These are phyloP conservation scores for Alitta virens DNA, from an alignment of 2,888 invertebrate species.

Conservation along the genomic window DNA sequence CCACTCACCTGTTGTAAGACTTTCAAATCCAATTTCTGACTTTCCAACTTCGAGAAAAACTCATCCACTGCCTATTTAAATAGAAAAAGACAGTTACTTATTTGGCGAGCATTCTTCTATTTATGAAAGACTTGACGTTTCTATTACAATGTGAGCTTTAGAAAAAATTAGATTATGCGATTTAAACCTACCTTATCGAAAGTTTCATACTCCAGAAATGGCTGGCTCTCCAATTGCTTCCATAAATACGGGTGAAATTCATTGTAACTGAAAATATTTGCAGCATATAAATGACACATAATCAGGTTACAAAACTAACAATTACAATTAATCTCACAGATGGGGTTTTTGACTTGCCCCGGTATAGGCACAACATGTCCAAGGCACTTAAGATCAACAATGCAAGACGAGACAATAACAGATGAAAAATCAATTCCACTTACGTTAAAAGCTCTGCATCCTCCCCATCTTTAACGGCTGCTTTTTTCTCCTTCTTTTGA, in stretches of 20 bases:
- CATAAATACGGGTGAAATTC: conserved; percentile 93
- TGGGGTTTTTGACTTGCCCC: too few relatives aligned
- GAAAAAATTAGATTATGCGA: too few relatives aligned
- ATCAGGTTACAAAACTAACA: too few relatives aligned
- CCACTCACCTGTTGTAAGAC: conserved; percentile 62
- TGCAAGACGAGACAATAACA: too few relatives aligned
- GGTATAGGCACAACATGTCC: too few relatives aligned
- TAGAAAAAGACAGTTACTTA: too few relatives aligned
- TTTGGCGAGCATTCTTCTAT: too few relatives aligned
- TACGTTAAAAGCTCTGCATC: conserved; percentile 43
- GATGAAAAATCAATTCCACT: too few relatives aligned
- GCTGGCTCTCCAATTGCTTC: conserved; percentile 66
- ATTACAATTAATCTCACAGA: too few relatives aligned
- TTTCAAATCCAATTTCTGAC: conserved; percentile 91
- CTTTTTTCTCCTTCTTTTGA: conserved; percentile 76
- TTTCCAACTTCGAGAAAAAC: conserved; percentile 89
- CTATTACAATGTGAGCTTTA: too few relatives aligned
- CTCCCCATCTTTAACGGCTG: conserved; percentile 36
- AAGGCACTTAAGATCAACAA: too few relatives aligned
- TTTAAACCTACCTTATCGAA: conserved; percentile 68
- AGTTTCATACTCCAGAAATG: conserved; percentile 68
- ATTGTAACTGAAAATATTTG: conserved; percentile 68
- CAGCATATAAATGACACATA: neutral
- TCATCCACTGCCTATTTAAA: conserved; percentile 91
- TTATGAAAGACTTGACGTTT: too few relatives aligned